Conservation (phyloP, 2,113 vertebrate genomes). For the Pardalotus punctatus region DNA sequence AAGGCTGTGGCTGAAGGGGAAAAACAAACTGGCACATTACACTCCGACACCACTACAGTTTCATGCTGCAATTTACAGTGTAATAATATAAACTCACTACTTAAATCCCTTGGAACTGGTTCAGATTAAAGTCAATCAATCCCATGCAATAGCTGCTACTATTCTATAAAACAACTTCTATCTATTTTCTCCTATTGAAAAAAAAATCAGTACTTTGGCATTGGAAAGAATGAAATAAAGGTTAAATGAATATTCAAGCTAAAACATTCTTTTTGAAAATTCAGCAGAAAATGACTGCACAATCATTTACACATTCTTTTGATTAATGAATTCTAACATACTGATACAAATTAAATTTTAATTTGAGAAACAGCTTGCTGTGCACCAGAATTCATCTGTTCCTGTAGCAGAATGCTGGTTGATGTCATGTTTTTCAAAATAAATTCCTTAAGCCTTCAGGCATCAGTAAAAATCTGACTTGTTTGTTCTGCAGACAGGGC, state of each 20-base stretch:
- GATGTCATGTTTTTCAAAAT: neutral
- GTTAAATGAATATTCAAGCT: neutral
- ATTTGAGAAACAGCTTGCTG: neutral
- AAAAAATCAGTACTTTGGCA: neutral
- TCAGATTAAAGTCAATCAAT: neutral
- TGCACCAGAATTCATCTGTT: neutral
- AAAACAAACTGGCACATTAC: rapidly evolving
- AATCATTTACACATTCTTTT: neutral
- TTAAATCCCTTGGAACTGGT: neutral
- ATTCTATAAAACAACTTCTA: neutral
- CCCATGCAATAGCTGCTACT: neutral
- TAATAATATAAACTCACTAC: neutral
- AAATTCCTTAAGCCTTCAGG: neutral
- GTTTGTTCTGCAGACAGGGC: neutral
- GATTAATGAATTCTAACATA: neutral
- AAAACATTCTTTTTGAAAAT: neutral
- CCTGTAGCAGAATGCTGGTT: neutral
- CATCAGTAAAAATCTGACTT: neutral
- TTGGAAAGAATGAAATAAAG: neutral
- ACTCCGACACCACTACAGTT: neutral
- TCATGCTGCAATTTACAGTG: neutral
- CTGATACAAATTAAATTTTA: neutral
- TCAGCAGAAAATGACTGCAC: neutral
- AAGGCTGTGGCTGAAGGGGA: neutral
- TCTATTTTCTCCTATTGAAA: neutral